These are phyloP conservation scores for Loripinus fragilis DNA, from an alignment of 2,888 invertebrate species.

Conservation along the genomic window DNA sequence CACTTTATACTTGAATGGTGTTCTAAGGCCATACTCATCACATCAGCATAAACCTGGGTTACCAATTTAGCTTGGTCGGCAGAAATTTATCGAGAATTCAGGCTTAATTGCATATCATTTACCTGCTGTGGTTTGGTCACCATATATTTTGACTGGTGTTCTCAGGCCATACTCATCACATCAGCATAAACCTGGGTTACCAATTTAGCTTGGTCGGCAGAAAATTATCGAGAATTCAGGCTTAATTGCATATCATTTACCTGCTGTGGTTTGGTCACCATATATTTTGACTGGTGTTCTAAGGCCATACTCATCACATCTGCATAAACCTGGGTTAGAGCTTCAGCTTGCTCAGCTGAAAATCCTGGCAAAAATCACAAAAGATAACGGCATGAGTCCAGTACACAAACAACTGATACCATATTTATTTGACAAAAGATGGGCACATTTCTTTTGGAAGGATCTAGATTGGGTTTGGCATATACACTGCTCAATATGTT, in stretches of 20 bases:
- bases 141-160: constrained; percentile 77
- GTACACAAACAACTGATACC: too few species aligned
- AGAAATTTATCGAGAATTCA: too few species aligned
- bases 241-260: too few species aligned
- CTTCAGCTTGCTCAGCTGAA: constrained; percentile 76
- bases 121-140: constrained; percentile 82
- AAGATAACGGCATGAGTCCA: too few species aligned
- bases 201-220: constrained; percentile 74
- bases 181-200: constrained; percentile 74
- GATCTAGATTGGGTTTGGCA: too few species aligned
- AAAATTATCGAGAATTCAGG: too few species aligned
- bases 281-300: constrained; percentile 77
- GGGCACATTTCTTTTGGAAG: too few species aligned
- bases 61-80: constrained; percentile 76
- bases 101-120: too few species aligned
- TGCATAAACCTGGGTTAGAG: constrained; percentile 70
- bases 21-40: constrained; percentile 76
- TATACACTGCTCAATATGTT: too few species aligned
- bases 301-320: constrained; percentile 76
- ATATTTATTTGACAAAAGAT: too few species aligned
- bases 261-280: constrained; percentile 82
- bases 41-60: constrained; percentile 72
- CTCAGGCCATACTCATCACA: constrained; percentile 75
- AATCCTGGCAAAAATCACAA: constrained; percentile 74
- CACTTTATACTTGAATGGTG: constrained; percentile 76